These are phyloP conservation scores for Grallaria varia DNA, from an alignment of 2,113 vertebrate species.

Conservation along the genomic window DNA sequence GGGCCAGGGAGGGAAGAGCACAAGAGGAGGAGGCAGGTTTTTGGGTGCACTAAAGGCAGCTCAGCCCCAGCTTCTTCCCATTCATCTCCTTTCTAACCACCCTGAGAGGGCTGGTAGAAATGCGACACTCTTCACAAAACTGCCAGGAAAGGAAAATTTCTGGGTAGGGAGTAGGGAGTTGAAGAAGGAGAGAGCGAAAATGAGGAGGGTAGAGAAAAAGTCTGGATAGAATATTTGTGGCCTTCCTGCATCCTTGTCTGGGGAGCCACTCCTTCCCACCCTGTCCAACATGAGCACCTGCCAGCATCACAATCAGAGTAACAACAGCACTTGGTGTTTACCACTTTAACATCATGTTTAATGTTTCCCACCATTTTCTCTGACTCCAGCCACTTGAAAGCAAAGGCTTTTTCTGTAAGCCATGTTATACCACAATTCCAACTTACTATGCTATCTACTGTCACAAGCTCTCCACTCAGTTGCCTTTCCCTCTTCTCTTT, in stretches of 20 bases:
- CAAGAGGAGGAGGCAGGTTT: neutral
- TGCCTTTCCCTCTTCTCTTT: neutral
- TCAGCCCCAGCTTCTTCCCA: neutral
- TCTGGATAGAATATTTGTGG: neutral
- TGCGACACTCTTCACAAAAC: neutral
- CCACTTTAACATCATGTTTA: neutral
- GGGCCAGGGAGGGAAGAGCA: neutral
- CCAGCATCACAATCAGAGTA: neutral
- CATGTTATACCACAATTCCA: neutral
- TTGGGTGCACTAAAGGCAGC: neutral
- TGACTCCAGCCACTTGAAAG: neutral
- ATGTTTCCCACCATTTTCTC: neutral
- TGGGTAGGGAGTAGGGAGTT: neutral
- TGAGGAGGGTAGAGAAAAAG: neutral
- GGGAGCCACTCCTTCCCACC: neutral
- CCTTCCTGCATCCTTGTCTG: neutral
- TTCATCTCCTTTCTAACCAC: neutral
- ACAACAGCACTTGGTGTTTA: neutral
- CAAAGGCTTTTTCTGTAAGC: neutral
- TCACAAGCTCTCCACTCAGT: neutral
- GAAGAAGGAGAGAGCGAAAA: neutral
- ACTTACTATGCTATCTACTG: neutral
- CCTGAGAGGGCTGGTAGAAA: neutral
- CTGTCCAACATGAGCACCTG: accelerated
- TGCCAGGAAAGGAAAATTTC: neutral